phyloP scores from a whole-genome alignment of 2,888 invertebrate genomes.

The Diachrysia chrysitis region DNA sequence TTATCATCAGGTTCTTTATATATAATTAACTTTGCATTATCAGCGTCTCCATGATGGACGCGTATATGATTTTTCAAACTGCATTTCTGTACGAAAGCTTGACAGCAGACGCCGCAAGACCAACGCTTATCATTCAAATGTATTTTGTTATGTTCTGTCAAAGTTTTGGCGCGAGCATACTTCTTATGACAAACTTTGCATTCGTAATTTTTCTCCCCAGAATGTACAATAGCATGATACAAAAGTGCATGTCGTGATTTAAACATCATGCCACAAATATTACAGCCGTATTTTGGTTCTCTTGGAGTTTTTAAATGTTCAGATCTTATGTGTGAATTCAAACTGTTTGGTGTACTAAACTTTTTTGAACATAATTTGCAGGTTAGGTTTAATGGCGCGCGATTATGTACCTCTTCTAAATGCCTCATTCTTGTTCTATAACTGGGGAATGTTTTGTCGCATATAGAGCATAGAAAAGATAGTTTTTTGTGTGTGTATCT shows the following conservation, averaged over 20 bases:
- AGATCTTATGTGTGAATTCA: constrained; percentile 47
- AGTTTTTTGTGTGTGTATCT: constrained; percentile 69
- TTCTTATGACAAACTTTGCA: constrained; percentile 77
- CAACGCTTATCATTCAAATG: constrained; percentile 66
- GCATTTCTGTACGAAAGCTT: constrained; percentile 69
- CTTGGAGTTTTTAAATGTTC: constrained; percentile 43
- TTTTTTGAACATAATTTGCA: constrained; percentile 54
- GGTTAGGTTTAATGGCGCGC: constrained; percentile 46
- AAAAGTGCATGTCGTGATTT: constrained; percentile 29
- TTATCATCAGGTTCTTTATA: constrained; percentile 45
- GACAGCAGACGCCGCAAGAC: constrained; percentile 61
- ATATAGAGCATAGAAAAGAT: constrained; percentile 53
- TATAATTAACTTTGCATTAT: constrained; percentile 44
- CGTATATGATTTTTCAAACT: constrained; percentile 66
- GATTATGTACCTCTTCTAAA: constrained; percentile 52
- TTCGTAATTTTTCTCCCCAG: constrained; percentile 72
- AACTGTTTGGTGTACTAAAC: constrained; percentile 39
- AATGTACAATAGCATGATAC: constrained; percentile 44
- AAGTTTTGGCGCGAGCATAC: constrained; percentile 61
- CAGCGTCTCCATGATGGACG: constrained; percentile 47
- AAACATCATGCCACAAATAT: constrained; percentile 46
- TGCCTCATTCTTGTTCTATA: constrained; percentile 42
- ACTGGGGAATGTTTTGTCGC: constrained; percentile 44
- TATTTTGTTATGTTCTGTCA: constrained; percentile 66
- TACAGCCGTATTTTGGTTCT: constrained; percentile 43